phyloP scores from a whole-genome alignment of 2,113 vertebrate species.

The Melanerpes aurifrons region DNA sequence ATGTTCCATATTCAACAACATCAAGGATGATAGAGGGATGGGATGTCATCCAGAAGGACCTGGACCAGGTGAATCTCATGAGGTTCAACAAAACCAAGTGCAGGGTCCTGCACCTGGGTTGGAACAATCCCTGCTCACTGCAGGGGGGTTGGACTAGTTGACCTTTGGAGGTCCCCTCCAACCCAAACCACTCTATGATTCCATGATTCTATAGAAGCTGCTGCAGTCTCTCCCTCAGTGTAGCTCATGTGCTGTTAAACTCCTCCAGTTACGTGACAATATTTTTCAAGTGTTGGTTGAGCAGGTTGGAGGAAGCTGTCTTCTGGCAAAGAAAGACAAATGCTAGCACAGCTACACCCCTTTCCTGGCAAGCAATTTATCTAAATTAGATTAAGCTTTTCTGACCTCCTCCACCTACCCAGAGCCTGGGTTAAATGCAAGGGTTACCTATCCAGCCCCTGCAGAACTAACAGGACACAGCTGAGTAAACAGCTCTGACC shows the following conservation, averaged over 20 bases:
- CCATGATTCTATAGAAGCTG: too few species aligned
- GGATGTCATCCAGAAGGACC: too few species aligned
- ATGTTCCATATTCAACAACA: not conserved
- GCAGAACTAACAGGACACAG: not conserved
- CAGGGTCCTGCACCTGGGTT: too few species aligned
- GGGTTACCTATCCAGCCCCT: not conserved
- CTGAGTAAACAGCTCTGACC: constrained; percentile 30
- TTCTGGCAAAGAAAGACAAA: constrained; percentile 9
- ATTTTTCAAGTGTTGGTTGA: not conserved
- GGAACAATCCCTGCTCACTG: too few species aligned
- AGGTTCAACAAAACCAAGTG: too few species aligned
- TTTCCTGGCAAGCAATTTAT: constrained; percentile 9
- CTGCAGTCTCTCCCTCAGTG: not conserved
- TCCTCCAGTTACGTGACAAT: not conserved
- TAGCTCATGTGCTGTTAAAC: not conserved
- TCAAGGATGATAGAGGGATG: not conserved
- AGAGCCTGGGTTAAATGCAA: constrained; percentile 5
- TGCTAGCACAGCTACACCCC: not conserved
- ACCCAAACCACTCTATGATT: too few species aligned
- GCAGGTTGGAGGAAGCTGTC: not conserved
- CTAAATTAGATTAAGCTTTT: constrained; percentile 28
- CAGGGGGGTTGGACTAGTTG: too few species aligned
- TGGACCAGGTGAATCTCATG: too few species aligned
- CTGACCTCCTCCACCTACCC: not conserved
- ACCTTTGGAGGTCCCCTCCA: too few species aligned